Conservation (phyloP, 2,888 invertebrate species). For the Erebia palarica region DNA sequence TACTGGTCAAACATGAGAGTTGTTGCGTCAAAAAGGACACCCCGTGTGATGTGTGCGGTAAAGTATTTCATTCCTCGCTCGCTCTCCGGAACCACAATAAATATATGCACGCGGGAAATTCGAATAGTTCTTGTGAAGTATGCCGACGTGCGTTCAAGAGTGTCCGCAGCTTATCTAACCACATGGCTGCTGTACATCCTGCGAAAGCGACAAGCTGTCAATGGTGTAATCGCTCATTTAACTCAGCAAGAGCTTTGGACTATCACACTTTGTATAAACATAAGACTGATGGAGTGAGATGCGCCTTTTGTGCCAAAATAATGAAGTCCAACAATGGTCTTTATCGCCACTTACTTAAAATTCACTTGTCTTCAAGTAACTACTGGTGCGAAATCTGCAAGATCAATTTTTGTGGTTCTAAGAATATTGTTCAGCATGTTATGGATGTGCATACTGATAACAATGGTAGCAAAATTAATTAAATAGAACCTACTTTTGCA, state of each 20-base stretch:
- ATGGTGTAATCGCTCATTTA: conserved; percentile 52
- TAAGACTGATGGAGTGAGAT: conserved; percentile 47
- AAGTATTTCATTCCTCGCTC: conserved; percentile 54
- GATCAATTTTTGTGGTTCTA: conserved; percentile 21
- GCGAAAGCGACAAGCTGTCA: conserved; percentile 51
- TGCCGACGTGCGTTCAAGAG: conserved; percentile 59
- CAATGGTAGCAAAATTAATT: not conserved
- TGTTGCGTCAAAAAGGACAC: conserved; percentile 52
- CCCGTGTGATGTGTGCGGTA: conserved; percentile 56
- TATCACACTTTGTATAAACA: conserved; percentile 61
- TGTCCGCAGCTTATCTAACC: conserved; percentile 54
- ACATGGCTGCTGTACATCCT: conserved; percentile 55
- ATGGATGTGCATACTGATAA: conserved; percentile 18
- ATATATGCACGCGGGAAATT: conserved; percentile 59
- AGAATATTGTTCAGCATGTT: conserved; percentile 23
- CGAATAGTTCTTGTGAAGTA: conserved; percentile 51
- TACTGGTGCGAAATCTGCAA: conserved; percentile 28
- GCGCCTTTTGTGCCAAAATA: conserved; percentile 54
- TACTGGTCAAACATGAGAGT: conserved; percentile 49
- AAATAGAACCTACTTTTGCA: not conserved
- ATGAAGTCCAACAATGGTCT: conserved; percentile 50
- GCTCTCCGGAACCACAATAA: conserved; percentile 60
- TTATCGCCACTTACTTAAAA: conserved; percentile 50
- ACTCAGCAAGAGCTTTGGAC: conserved; percentile 52
- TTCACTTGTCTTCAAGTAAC: conserved; percentile 42